Evolutionary conservation across 2,888 invertebrate genomes (phyloP).

Genomic region (Dusona sp.): DNA sequence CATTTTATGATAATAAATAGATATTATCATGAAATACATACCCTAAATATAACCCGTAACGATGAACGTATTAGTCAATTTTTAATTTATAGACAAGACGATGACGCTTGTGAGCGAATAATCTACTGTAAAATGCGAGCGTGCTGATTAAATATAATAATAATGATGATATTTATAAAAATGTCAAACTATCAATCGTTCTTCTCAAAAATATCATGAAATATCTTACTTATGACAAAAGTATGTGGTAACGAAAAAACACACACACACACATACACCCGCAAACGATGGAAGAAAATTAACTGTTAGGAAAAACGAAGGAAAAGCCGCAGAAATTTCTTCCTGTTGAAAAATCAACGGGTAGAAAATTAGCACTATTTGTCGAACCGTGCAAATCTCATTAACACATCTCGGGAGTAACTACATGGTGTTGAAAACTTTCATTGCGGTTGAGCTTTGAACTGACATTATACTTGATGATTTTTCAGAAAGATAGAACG

Average conservation of each 20-base stretch:
- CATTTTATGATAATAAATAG: constrained; percentile 20
- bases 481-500: constrained; percentile 7
- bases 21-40: constrained; percentile 24
- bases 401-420: constrained; percentile 13
- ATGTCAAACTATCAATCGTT: too few species aligned
- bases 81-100: constrained; percentile 76
- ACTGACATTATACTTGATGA: constrained; percentile 11
- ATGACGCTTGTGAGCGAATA: constrained; percentile 77
- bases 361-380: constrained; percentile 8
- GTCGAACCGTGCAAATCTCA: constrained; percentile 33
- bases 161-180: too few species aligned
- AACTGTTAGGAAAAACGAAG: background rate
- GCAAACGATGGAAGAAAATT: background rate
- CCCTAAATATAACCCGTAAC: constrained; percentile 54
- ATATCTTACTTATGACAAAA: constrained; percentile 18
- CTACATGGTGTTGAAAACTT: constrained; percentile 35
- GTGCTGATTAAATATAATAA: constrained; percentile 52
- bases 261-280: background rate
- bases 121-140: constrained; percentile 73
- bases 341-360: background rate
- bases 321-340: constrained; percentile 12
- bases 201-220: background rate
- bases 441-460: constrained; percentile 12
- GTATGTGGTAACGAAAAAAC: constrained; percentile 2
- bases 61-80: constrained; percentile 80